phyloP scores from a whole-genome alignment of 2,113 vertebrate species.

The Daphoenositta chrysoptera region DNA sequence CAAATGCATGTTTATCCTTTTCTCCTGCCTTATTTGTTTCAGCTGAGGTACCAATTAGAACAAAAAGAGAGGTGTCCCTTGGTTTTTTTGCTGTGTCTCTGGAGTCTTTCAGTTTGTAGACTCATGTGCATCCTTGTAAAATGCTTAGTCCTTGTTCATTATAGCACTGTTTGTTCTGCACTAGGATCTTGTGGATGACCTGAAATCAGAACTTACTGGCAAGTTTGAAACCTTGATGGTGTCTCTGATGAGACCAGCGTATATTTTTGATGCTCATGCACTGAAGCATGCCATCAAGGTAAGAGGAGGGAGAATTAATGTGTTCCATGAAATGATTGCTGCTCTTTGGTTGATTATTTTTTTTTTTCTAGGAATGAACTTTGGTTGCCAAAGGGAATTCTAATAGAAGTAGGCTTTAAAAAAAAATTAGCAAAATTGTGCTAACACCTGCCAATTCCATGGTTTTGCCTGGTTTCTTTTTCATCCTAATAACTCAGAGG shows the following conservation, averaged over 20 bases:
- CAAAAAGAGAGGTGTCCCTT: not conserved
- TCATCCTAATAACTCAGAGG: not conserved
- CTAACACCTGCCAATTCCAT: not conserved
- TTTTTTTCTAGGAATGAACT: not conserved
- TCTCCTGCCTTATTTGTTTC: not conserved
- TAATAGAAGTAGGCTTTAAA: not conserved
- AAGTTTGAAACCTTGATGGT: slow-evolving; percentile 89
- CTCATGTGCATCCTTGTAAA: not conserved
- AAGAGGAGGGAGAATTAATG: not conserved
- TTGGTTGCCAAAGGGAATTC: not conserved
- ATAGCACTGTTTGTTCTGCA: not conserved
- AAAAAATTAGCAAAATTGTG: not conserved
- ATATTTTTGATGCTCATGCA: slow-evolving; percentile 82
- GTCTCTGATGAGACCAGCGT: slow-evolving; percentile 83
- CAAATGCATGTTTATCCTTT: not conserved
- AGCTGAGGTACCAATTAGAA: not conserved
- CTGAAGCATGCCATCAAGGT: slow-evolving; percentile 93
- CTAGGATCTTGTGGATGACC: slow-evolving; percentile 86
- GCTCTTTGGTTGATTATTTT: not conserved
- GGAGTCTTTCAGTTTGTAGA: not conserved
- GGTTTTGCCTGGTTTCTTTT: not conserved
- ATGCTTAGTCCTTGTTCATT: not conserved
- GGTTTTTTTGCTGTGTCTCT: not conserved
- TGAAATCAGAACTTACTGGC: slow-evolving; percentile 92
- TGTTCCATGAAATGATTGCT: not conserved